Evolutionary conservation across 1,140 invertebrate species (phyloP).

Genomic region (Harpegnathos saltator): DNA sequence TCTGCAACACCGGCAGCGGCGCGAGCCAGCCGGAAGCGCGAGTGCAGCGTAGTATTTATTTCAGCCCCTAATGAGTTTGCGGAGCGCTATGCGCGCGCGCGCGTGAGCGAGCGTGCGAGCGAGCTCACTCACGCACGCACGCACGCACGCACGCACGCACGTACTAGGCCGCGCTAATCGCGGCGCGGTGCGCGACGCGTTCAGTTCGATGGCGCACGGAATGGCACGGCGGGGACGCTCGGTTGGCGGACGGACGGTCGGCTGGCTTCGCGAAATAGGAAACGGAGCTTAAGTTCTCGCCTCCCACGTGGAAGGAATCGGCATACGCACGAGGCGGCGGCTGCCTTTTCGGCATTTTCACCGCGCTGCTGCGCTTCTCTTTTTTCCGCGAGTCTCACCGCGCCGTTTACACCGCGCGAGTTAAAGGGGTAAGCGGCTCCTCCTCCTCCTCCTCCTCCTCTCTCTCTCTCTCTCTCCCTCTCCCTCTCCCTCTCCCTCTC

Average conservation of each 20-base stretch:
- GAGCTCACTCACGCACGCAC: conserved; percentile 38
- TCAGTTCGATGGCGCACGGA: conserved; percentile 13
- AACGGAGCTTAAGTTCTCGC: conserved; percentile 70
- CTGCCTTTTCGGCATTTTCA: conserved; percentile 71
- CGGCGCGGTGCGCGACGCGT: neutral
- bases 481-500: no score
- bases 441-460: neutral
- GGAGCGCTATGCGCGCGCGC: conserved; percentile 59
- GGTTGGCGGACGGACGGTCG: no score
- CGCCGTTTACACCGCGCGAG: conserved; percentile 69
- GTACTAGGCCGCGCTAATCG: neutral
- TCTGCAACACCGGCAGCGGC: conserved; percentile 40
- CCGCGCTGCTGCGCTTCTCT: conserved; percentile 52
- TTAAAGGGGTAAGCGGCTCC: conserved; percentile 69
- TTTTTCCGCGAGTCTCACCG: conserved; percentile 52
- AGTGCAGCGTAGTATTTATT: conserved; percentile 77
- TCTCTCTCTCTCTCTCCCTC: neutral
- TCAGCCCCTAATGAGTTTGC: conserved; percentile 78
- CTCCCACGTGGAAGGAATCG: conserved; percentile 68
- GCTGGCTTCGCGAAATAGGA: conserved; percentile 50
- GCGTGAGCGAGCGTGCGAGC: conserved; percentile 58
- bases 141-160: conserved; percentile 56
- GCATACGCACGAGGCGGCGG: conserved; percentile 18
- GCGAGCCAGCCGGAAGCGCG: conserved; percentile 55
- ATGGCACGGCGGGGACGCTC: neutral